Percentiles rank a stretch among this genome's conserved stretches.
Evolutionary conservation across 2,797 vertebrate species (phyloP).

Genomic region (Chloroceryle amazona): DNA sequence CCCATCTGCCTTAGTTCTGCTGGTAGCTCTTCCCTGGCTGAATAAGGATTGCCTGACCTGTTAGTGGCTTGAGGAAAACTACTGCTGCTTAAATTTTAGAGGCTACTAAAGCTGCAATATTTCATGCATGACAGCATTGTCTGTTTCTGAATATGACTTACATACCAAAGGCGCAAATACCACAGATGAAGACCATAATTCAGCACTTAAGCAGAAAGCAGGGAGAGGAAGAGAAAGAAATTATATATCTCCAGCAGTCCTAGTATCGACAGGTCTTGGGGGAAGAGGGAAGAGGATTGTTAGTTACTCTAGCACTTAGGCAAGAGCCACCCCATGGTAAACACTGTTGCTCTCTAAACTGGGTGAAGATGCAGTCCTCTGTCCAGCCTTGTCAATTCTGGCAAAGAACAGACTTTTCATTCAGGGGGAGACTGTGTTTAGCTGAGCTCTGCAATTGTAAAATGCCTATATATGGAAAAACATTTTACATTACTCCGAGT

Average conservation of each 20-base stretch:
- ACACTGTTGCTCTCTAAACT: not conserved
- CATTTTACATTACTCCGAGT: not conserved
- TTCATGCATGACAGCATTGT: not conserved
- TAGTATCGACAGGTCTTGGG: not conserved
- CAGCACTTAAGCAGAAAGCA: not conserved
- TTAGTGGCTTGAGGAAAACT: not conserved
- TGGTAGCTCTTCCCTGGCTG: not conserved
- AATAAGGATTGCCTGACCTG: not conserved
- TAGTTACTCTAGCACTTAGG: not conserved
- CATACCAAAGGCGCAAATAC: not conserved
- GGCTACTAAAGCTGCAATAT: not conserved
- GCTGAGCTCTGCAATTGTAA: not conserved
- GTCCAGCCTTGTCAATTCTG: not conserved
- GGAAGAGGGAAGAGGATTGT: not conserved
- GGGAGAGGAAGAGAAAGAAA: not conserved
- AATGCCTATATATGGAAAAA: slow-evolving; percentile 69
- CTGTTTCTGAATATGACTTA: not conserved
- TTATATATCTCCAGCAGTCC: accelerated
- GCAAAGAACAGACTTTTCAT: not conserved
- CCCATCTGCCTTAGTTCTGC: not conserved
- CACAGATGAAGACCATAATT: not conserved
- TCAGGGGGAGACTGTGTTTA: not conserved
- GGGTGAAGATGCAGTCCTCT: not conserved
- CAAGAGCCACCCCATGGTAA: not conserved
- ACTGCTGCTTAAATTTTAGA: not conserved